These are phyloP conservation scores for Hydropotes inermis DNA, from an alignment of 2,113 vertebrate genomes.

Conservation along the genomic window DNA sequence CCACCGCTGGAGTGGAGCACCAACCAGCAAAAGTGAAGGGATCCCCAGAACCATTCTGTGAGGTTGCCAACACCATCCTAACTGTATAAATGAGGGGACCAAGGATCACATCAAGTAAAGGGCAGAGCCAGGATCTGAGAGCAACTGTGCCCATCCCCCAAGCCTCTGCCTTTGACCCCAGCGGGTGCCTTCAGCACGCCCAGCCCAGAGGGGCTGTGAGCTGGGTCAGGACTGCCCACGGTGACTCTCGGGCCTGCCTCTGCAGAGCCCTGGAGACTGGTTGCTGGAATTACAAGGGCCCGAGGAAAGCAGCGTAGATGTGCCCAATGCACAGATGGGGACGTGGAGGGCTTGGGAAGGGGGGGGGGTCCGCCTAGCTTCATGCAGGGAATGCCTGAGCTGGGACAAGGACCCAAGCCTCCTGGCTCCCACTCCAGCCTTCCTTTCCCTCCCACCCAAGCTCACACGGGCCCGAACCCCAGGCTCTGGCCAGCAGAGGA, in stretches of 20 bases:
- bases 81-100: not conserved
- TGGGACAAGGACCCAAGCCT: not conserved
- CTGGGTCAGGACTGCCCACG: not conserved
- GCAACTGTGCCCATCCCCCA: not conserved
- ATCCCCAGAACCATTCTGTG: not conserved
- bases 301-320: not conserved
- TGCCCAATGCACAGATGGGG: not conserved
- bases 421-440: not conserved
- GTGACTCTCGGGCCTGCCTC: not conserved
- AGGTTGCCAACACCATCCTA: not conserved
- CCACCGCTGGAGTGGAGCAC: not conserved
- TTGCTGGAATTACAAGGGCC: not conserved
- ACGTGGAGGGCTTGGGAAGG: rapidly evolving
- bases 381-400: not conserved
- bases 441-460: not conserved
- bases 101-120: not conserved
- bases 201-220: not conserved
- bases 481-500: not conserved
- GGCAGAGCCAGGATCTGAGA: not conserved
- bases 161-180: not conserved
- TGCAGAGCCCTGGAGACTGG: not conserved
- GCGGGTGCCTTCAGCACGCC: not conserved
- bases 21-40: not conserved
- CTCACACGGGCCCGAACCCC: not conserved
- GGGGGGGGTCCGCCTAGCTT: not conserved